These are phyloP conservation scores for Pharmacophagus antenor DNA, from an alignment of 2,888 invertebrate species.

Conservation along the genomic window DNA sequence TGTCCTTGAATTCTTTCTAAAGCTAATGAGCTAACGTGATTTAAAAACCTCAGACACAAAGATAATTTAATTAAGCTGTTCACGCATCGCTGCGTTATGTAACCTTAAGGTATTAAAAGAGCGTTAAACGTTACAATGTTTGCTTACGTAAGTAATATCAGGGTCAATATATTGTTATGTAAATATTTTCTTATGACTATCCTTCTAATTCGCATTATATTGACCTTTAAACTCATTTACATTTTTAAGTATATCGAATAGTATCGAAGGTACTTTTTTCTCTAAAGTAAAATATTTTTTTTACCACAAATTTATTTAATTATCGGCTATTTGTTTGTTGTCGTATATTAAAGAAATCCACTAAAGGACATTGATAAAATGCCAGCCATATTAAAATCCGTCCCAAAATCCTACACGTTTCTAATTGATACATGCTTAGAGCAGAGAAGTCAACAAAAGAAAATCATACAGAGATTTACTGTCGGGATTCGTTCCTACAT, in stretches of 20 bases:
- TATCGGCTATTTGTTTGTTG: neutral
- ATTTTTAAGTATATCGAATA: neutral
- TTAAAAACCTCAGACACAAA: conserved; percentile 25
- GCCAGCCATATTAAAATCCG: conserved; percentile 19
- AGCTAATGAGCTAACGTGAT: conserved; percentile 27
- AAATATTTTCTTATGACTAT: neutral
- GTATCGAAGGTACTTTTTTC: neutral
- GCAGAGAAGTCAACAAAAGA: conserved; percentile 36
- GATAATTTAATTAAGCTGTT: conserved; percentile 28
- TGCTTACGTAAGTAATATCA: conserved; percentile 24
- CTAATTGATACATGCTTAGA: conserved; percentile 31
- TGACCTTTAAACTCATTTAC: neutral
- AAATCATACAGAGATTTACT: conserved; percentile 42
- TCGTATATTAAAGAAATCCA: conserved; percentile 13
- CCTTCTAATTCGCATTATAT: neutral
- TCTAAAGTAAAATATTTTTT: neutral
- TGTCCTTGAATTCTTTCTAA: conserved; percentile 28
- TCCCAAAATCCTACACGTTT: conserved; percentile 25
- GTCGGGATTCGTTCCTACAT: conserved; percentile 45
- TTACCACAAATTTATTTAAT: neutral
- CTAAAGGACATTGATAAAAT: conserved; percentile 28
- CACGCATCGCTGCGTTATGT: conserved; percentile 25
- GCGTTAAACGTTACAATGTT: conserved; percentile 27
- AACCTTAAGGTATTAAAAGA: conserved; percentile 30
- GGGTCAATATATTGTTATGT: conserved; percentile 1